Evolutionary conservation across 2,888 invertebrate genomes (phyloP).

Genomic region (Pandemis corylana): DNA sequence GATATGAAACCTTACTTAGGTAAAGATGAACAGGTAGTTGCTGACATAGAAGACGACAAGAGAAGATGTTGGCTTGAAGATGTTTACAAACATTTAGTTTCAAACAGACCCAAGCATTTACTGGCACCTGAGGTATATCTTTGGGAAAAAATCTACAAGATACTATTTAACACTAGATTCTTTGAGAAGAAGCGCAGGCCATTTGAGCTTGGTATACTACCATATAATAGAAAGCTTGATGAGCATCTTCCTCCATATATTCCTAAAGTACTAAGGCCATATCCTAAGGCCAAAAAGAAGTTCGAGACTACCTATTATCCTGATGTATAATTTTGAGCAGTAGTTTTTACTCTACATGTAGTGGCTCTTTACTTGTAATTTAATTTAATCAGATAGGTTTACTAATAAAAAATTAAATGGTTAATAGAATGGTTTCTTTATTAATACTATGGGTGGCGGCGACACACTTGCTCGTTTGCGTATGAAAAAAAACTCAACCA

Average conservation of each 20-base stretch:
- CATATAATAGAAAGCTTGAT: slow-evolving; percentile 86
- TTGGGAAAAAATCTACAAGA: slow-evolving; percentile 94
- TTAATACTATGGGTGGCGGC: too few relatives aligned
- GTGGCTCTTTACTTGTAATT: not conserved
- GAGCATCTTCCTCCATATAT: slow-evolving; percentile 89
- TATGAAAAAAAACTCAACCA: too few relatives aligned
- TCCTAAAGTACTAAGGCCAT: slow-evolving; percentile 87
- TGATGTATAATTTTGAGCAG: slow-evolving; percentile 59
- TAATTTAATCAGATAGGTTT: slow-evolving; percentile 21
- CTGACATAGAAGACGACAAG: slow-evolving; percentile 89
- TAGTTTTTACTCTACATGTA: not conserved
- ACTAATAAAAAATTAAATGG: slow-evolving; percentile 4
- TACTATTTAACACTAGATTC: slow-evolving; percentile 87
- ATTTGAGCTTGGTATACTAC: slow-evolving; percentile 87
- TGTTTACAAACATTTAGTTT: slow-evolving; percentile 87
- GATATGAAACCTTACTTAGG: slow-evolving; percentile 91
- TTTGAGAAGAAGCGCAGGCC: slow-evolving; percentile 88
- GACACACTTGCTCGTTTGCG: too few relatives aligned
- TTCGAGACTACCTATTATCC: slow-evolving; percentile 90
- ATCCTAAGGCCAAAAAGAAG: slow-evolving; percentile 86
- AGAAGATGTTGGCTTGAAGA: slow-evolving; percentile 89
- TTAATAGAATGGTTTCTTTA: not conserved
- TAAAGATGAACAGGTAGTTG: slow-evolving; percentile 81
- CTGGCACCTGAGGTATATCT: slow-evolving; percentile 88
- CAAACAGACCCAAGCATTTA: slow-evolving; percentile 87